These are phyloP conservation scores for Archaeoteleia sp. DNA, from an alignment of 2,888 invertebrate genomes.

Conservation along the genomic window DNA sequence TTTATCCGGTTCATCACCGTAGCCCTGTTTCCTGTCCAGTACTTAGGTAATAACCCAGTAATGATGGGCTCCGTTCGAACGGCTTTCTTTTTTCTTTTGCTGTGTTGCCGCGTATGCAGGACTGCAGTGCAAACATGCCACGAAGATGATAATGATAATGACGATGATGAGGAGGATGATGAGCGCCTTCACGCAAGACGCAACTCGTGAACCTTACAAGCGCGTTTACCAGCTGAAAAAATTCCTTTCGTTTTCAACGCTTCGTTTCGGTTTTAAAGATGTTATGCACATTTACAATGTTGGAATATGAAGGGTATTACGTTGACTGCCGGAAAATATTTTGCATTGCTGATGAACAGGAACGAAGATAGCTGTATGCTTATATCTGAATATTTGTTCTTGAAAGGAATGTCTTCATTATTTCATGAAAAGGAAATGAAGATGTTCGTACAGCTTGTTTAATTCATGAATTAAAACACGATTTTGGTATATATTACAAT, in stretches of 20 bases:
- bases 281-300: constrained; percentile 14
- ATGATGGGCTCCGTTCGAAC: constrained; percentile 65
- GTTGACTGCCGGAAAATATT: constrained; percentile 2
- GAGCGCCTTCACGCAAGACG: constrained; percentile 38
- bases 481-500: no score
- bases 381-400: neutral
- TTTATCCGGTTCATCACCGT: constrained; percentile 45
- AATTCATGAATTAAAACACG: no score
- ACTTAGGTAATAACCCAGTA: constrained; percentile 72
- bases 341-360: constrained; percentile 4
- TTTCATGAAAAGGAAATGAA: neutral
- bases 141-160: constrained; percentile 62
- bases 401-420: constrained; percentile 1
- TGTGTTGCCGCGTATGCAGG: constrained; percentile 49
- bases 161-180: constrained; percentile 59
- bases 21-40: constrained; percentile 61
- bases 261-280: constrained; percentile 24
- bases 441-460: no score
- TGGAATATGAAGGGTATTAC: constrained; percentile 3
- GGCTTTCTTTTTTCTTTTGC: constrained; percentile 58
- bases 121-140: constrained; percentile 67
- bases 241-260: constrained; percentile 31
- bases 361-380: neutral
- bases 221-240: constrained; percentile 28
- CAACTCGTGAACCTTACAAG: constrained; percentile 20